Evolutionary conservation across 2,797 vertebrate species (phyloP).

Genomic region (Propithecus perrieri): DNA sequence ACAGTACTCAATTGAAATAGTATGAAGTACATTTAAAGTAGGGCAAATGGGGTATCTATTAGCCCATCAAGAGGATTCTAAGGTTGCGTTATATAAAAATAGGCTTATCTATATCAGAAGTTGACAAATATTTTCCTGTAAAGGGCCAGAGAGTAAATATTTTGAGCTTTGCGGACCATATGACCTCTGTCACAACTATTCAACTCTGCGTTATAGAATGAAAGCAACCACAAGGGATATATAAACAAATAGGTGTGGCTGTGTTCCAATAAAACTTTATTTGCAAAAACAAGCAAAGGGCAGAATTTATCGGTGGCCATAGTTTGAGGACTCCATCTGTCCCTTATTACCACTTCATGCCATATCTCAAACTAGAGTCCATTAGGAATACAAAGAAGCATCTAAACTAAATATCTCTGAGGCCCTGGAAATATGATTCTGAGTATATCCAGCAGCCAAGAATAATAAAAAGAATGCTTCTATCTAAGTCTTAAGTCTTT

Average conservation of each 20-base stretch:
- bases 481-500: not conserved
- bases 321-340: not conserved
- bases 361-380: not conserved
- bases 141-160: not conserved
- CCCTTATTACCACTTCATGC: not conserved
- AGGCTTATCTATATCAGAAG: not conserved
- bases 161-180: not conserved
- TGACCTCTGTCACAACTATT: not conserved
- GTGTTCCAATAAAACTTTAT: not conserved
- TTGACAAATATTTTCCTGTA: not conserved
- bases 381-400: not conserved
- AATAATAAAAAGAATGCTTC: not conserved
- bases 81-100: not conserved
- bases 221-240: not conserved
- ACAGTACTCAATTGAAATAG: not conserved
- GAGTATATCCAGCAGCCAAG: not conserved
- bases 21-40: not conserved
- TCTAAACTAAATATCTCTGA: not conserved
- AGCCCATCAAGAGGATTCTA: not conserved
- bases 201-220: not conserved
- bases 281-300: not conserved
- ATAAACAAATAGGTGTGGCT: not conserved
- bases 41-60: not conserved
- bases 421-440: not conserved
- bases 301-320: not conserved